Evolutionary conservation across 2,797 vertebrate species (phyloP).

Genomic region (Brachyalestes nurse): DNA sequence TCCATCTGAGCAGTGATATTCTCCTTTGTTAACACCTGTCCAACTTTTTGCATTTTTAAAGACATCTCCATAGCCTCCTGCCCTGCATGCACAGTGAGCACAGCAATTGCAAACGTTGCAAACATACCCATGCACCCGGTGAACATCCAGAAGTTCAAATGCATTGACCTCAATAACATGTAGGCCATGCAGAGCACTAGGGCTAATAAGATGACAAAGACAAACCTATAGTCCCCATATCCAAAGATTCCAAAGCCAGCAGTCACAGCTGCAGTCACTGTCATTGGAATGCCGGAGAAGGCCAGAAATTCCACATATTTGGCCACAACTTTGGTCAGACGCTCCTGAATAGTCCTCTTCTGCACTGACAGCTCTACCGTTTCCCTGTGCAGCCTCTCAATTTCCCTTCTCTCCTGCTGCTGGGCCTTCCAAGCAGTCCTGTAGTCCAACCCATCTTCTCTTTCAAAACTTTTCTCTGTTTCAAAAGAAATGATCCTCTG

Average conservation of each 20-base stretch:
- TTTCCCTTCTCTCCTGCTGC: slow-evolving; percentile 31
- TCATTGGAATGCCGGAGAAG: slow-evolving; percentile 59
- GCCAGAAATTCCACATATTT: slow-evolving; percentile 52
- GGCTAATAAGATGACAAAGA: slow-evolving; percentile 53
- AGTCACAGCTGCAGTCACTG: slow-evolving; percentile 46
- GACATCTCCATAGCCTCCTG: slow-evolving; percentile 51
- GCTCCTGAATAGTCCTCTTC: slow-evolving; percentile 25
- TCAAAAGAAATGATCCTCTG: slow-evolving; percentile 64
- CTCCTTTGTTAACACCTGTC: slow-evolving; percentile 43
- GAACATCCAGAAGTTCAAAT: slow-evolving; percentile 56
- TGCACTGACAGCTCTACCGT: slow-evolving; percentile 13
- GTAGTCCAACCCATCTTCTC: slow-evolving; percentile 4
- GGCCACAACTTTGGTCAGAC: slow-evolving; percentile 17
- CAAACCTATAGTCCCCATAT: slow-evolving; percentile 57
- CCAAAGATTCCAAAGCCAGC: slow-evolving; percentile 52
- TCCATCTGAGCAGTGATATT: slow-evolving; percentile 37
- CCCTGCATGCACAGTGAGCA: slow-evolving; percentile 57
- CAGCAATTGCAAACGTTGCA: slow-evolving; percentile 52
- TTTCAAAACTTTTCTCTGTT: slow-evolving; percentile 21
- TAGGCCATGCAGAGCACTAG: slow-evolving; percentile 52
- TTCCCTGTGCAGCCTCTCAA: slow-evolving; percentile 28
- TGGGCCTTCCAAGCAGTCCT: slow-evolving; percentile 15
- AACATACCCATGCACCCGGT: slow-evolving; percentile 57
- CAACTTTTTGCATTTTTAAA: slow-evolving; percentile 37
- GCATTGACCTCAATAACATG: slow-evolving; percentile 38